Evolutionary conservation across 2,113 vertebrate genomes (phyloP).

Genomic region (Crotalus horridus): DNA sequence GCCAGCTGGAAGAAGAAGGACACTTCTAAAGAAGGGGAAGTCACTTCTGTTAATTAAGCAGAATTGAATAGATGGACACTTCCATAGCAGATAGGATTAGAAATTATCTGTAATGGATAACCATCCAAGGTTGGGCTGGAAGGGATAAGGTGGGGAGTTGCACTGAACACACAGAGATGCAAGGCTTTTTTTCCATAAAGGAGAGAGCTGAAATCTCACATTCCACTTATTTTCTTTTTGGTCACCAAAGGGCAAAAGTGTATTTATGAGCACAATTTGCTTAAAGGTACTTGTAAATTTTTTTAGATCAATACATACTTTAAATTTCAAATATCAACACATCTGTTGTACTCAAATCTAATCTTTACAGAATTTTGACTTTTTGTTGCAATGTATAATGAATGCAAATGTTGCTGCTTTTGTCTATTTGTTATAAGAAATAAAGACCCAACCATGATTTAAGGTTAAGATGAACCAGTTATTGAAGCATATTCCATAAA

Average conservation of each 20-base stretch:
- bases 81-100: slow-evolving; percentile 1
- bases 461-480: background rate
- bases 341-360: background rate
- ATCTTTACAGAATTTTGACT: background rate
- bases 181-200: background rate
- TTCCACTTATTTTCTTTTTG: background rate
- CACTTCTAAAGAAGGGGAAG: slow-evolving; percentile 8
- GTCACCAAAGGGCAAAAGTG: background rate
- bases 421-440: background rate
- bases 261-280: background rate
- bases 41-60: slow-evolving; percentile 16
- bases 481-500: background rate
- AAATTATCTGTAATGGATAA: slow-evolving; percentile 24
- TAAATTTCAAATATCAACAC: background rate
- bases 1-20: slow-evolving; percentile 8
- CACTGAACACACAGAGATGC: background rate
- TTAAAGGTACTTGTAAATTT: background rate
- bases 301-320: background rate
- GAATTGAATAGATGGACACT: slow-evolving; percentile 20
- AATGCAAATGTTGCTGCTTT: background rate
- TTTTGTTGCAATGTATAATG: background rate
- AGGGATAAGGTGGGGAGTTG: background rate
- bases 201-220: background rate
- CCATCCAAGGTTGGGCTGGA: background rate
- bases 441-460: background rate